phyloP scores from a whole-genome alignment of 92 coral and sea anemone species.

The Ricordea florida region DNA sequence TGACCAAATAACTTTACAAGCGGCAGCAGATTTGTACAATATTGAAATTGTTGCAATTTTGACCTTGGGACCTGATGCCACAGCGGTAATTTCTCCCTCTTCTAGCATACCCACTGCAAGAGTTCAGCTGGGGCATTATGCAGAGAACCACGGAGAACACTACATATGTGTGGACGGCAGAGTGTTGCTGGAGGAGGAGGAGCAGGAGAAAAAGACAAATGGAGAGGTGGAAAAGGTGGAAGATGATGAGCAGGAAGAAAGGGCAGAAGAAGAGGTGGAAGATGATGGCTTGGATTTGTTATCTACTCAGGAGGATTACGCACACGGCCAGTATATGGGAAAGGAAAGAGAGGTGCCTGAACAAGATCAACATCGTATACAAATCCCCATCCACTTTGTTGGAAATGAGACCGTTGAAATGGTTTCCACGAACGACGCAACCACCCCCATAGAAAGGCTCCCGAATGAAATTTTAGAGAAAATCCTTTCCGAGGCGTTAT shows the following conservation, averaged over 20 bases:
- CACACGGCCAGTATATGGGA: not conserved
- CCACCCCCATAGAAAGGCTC: not conserved
- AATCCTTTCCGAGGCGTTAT: too few species aligned
- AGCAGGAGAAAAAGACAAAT: not conserved
- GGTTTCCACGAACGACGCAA: not conserved
- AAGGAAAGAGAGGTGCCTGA: conserved; percentile 10
- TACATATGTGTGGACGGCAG: conserved; percentile 40
- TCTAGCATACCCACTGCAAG: conserved; percentile 28
- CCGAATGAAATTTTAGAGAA: conserved; percentile 45
- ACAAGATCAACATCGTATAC: not conserved
- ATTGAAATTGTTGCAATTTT: conserved; percentile 34
- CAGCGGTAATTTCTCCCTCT: conserved; percentile 37
- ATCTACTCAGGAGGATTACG: not conserved
- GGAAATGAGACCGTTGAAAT: not conserved
- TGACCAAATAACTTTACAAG: conserved; percentile 49
- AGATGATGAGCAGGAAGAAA: not conserved
- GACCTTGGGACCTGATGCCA: conserved; percentile 42
- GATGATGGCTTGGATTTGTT: conserved; percentile 2
- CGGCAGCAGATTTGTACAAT: conserved; percentile 30
- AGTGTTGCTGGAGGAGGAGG: conserved; percentile 4
- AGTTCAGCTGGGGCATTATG: conserved; percentile 45
- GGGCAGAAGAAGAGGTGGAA: conserved; percentile 19
- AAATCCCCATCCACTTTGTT: not conserved
- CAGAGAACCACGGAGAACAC: conserved; percentile 36
- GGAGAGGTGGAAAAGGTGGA: not conserved